Evolutionary conservation across 2,113 vertebrate genomes (phyloP).

Genomic region (Atherinomorus stipes): DNA sequence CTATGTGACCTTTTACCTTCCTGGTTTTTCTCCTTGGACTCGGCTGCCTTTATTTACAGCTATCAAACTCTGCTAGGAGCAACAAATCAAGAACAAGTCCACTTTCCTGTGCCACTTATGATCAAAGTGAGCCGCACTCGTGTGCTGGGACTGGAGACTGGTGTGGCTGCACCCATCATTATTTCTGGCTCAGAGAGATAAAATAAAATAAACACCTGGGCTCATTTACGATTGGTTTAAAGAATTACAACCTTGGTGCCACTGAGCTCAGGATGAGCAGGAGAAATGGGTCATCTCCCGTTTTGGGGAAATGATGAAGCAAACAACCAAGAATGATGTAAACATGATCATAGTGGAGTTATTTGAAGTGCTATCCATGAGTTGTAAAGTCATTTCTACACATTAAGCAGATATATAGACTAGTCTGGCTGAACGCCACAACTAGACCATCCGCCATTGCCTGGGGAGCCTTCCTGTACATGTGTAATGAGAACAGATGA

Average conservation of each 20-base stretch:
- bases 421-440: too few species aligned
- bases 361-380: too few species aligned
- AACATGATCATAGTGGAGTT: too few species aligned
- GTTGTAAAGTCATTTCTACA: too few species aligned
- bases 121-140: neutral
- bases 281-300: too few species aligned
- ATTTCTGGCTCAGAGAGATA: neutral
- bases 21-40: neutral
- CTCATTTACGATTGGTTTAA: neutral
- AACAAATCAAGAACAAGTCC: neutral
- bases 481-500: too few species aligned
- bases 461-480: too few species aligned
- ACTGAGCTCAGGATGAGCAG: neutral
- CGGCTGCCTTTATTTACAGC: neutral
- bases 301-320: too few species aligned
- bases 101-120: neutral
- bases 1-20: neutral
- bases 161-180: neutral
- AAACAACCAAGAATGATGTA: too few species aligned
- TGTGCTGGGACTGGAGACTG: neutral
- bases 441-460: too few species aligned
- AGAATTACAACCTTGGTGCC: neutral
- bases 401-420: too few species aligned
- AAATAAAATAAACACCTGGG: neutral
- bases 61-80: neutral